Evolutionary conservation across 37 sponge, comb jelly and placozoan species (phyloP).

Genomic region (Theonella swinhoei): DNA sequence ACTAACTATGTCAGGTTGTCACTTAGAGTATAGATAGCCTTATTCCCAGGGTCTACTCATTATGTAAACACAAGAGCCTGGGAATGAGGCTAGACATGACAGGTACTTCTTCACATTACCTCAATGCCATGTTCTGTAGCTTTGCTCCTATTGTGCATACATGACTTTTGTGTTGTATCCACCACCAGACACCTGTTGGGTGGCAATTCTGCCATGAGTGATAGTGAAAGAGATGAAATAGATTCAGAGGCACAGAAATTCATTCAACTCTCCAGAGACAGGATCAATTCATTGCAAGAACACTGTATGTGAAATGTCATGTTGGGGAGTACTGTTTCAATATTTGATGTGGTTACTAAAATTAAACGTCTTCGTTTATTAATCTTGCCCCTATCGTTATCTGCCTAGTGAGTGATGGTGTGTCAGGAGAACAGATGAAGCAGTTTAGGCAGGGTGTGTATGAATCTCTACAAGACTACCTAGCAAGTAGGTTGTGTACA

Average conservation of each 20-base stretch:
- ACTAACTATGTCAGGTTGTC: no score
- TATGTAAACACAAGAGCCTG: not conserved
- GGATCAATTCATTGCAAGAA: constrained; percentile 35
- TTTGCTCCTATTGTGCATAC: not conserved
- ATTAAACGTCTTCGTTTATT: no score
- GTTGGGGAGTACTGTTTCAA: no score
- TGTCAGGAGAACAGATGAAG: constrained; percentile 10
- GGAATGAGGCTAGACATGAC: not conserved
- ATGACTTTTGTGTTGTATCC: not conserved
- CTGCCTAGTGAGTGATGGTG: not conserved
- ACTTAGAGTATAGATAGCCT: no score
- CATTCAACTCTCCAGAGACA: constrained; percentile 57
- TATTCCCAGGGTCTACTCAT: not conserved
- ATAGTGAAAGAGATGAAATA: constrained; percentile 75
- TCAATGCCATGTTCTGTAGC: no score
- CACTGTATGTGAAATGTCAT: not conserved
- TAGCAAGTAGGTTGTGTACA: constrained; percentile 37
- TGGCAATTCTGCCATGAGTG: constrained; percentile 39
- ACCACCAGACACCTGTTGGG: constrained; percentile 22
- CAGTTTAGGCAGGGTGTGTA: constrained; percentile 34
- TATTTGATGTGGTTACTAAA: no score
- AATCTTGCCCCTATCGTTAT: no score
- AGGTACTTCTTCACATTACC: not conserved
- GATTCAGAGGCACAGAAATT: constrained; percentile 72
- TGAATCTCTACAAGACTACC: constrained; percentile 37